Percentiles rank a stretch among this genome's conserved stretches.
These are phyloP conservation scores for Lochmaea crataegi DNA, from an alignment of 2,888 invertebrate species.

Conservation along the genomic window DNA sequence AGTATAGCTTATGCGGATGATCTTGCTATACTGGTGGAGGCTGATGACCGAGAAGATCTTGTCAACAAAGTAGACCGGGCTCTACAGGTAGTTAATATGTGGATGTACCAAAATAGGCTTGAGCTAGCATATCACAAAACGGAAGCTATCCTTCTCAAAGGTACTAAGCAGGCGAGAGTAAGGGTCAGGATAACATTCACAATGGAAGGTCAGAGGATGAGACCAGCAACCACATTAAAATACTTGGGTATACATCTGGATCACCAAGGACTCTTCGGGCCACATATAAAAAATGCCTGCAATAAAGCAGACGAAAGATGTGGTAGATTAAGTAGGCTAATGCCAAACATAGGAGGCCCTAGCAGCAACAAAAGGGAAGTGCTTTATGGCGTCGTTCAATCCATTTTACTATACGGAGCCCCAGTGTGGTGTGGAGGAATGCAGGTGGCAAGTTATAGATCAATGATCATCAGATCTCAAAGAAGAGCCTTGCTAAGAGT, in stretches of 20 bases:
- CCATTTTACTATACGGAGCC: constrained; percentile 40
- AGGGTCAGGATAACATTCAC: too few relatives aligned
- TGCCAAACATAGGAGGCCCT: constrained; percentile 39
- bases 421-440: constrained; percentile 31
- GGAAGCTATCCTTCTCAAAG: too few relatives aligned
- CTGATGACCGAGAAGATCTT: neutral
- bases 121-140: neutral
- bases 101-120: too few relatives aligned
- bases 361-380: constrained; percentile 30
- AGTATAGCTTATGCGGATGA: neutral
- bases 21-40: neutral
- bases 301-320: too few relatives aligned
- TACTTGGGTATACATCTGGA: too few relatives aligned
- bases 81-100: too few relatives aligned
- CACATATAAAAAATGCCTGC: too few relatives aligned
- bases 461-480: constrained; percentile 10
- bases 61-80: neutral
- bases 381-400: constrained; percentile 29
- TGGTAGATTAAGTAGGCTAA: too few relatives aligned
- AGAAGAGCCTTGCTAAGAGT: constrained; percentile 21
- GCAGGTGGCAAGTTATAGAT: constrained; percentile 8
- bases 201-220: too few relatives aligned
- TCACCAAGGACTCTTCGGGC: too few relatives aligned
- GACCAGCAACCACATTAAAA: too few relatives aligned
- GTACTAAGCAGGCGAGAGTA: too few relatives aligned